phyloP scores from a whole-genome alignment of 2,797 vertebrate species.

The Mastacembelus armatus region DNA sequence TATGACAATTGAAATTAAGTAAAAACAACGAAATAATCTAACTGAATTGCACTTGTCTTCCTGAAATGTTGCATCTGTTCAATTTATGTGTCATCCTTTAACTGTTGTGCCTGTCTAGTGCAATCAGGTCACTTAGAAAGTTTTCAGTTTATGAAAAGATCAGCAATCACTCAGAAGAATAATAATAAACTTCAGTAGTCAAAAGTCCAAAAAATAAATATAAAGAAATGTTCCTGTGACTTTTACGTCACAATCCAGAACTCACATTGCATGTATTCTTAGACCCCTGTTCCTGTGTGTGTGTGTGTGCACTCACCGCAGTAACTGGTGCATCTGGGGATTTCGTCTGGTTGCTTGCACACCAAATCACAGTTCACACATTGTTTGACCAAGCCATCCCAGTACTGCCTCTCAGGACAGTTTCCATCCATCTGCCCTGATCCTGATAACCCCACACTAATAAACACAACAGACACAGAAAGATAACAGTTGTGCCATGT shows the following conservation, averaged over 20 bases:
- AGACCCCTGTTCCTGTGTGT: not conserved
- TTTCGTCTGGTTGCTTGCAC: slow-evolving; percentile 35
- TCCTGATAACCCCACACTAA: slow-evolving; percentile 13
- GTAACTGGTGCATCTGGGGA: slow-evolving; percentile 53
- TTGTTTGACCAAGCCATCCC: slow-evolving; percentile 53
- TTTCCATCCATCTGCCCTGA: slow-evolving; percentile 49
- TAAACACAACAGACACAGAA: slow-evolving; percentile 15
- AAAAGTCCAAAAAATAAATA: too few species aligned
- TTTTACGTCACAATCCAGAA: not conserved
- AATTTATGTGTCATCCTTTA: not conserved
- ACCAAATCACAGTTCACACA: slow-evolving; percentile 60
- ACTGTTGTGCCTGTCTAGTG: not conserved
- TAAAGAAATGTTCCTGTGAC: too few species aligned
- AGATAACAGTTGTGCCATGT: not conserved
- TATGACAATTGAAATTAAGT: too few species aligned
- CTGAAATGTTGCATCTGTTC: not conserved
- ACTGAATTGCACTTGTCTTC: not conserved
- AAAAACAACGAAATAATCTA: too few species aligned
- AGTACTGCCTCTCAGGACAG: slow-evolving; percentile 56
- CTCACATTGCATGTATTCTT: not conserved
- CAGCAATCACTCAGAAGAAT: too few species aligned
- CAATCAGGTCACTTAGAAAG: not conserved
- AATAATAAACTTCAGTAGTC: too few species aligned
- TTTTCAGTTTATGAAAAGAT: too few species aligned
- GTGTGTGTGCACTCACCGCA: slow-evolving; percentile 74